A percentile compares a stretch with the other conserved stretches of the same genome.
phyloP scores from a whole-genome alignment of 2,797 vertebrate species.

The Pogoniulus pusillus region DNA sequence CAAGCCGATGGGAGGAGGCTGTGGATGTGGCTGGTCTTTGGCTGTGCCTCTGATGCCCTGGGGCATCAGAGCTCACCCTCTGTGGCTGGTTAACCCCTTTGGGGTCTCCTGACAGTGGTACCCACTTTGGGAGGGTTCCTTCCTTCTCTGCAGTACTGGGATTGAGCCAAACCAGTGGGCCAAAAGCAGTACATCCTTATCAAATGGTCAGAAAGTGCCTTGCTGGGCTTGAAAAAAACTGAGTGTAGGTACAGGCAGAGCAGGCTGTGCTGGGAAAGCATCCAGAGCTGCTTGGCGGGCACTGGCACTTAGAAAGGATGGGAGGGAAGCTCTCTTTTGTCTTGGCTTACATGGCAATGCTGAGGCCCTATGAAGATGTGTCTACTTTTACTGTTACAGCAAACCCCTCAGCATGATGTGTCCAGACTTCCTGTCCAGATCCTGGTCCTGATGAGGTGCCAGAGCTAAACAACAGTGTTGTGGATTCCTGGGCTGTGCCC shows the following conservation, averaged over 20 bases:
- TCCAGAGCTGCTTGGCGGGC: not conserved
- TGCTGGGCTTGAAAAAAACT: not conserved
- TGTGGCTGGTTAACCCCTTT: not conserved
- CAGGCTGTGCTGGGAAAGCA: not conserved
- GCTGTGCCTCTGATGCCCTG: not conserved
- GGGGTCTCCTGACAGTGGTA: not conserved
- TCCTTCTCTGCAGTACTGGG: not conserved
- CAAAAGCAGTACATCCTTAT: not conserved
- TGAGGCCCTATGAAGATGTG: not conserved
- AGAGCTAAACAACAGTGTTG: too few relatives aligned
- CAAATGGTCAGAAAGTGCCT: not conserved
- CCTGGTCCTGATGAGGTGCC: too few relatives aligned
- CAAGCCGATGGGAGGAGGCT: not conserved
- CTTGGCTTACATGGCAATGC: not conserved
- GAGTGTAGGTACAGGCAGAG: not conserved
- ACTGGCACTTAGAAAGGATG: fast-evolving
- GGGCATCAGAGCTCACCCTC: not conserved
- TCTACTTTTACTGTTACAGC: not conserved
- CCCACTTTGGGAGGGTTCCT: not conserved
- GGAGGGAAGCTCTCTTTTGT: not conserved
- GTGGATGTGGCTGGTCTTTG: not conserved
- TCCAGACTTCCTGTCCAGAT: not conserved
- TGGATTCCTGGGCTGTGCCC: not conserved
- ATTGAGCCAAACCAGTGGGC: not conserved
- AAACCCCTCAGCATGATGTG: not conserved